Percentiles rank a stretch among this genome's conserved stretches.
Conservation (phyloP, 2,113 vertebrate species). For the Peromyscus leucopus region DNA sequence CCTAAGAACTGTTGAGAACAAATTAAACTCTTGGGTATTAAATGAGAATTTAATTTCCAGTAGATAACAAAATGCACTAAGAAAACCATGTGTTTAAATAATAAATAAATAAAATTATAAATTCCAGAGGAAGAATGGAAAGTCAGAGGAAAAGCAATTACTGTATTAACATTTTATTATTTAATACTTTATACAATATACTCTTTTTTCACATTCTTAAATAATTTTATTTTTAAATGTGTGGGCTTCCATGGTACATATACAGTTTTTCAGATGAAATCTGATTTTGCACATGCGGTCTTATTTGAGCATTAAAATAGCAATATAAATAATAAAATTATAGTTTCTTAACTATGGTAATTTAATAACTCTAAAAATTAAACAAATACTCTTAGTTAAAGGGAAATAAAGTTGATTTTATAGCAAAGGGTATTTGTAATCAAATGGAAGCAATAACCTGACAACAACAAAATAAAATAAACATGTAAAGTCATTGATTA, state of each 20-base stretch:
- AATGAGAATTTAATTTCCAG: background rate
- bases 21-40: background rate
- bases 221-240: background rate
- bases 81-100: background rate
- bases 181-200: background rate
- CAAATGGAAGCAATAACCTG: constrained; percentile 63
- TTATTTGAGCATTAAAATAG: constrained; percentile 41
- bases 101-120: background rate
- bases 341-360: constrained; percentile 17
- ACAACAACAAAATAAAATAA: constrained; percentile 29
- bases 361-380: constrained; percentile 66
- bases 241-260: background rate
- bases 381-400: constrained; percentile 2
- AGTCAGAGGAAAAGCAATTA: background rate
- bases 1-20: background rate
- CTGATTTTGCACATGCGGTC: constrained; percentile 42
- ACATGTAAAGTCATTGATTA: constrained; percentile 68
- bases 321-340: background rate
- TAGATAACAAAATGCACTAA: background rate
- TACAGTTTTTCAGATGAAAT: background rate
- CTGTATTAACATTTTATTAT: background rate
- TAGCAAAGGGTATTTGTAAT: constrained; percentile 42
- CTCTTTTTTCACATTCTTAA: background rate
- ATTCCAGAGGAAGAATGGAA: background rate
- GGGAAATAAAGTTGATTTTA: background rate